Evolutionary conservation across 1,140 invertebrate species (phyloP), one percentile per base, ranked within the genome.

Genomic region (Mya arenaria): DNA sequence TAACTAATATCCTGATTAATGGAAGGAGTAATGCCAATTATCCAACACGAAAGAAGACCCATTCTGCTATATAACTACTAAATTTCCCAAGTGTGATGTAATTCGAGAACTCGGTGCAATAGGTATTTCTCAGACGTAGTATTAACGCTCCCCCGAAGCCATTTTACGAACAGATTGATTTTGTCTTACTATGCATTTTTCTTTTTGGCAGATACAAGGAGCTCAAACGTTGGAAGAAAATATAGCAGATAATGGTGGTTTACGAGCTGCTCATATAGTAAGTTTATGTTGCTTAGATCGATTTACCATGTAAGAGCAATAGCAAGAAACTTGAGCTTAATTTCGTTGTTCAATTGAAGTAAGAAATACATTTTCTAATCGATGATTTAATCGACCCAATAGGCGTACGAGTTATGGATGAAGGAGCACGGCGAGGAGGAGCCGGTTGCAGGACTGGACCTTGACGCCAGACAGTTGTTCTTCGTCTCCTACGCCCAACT

Each of bases 171-270:
- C 2, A 32, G 1, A 25, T 4, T 32, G 58, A 34, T n/a, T 23
- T 23, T 8, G 1, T 1, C 13, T 5, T 19, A 71, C 23, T 71
- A 30, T 41, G 8, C 0, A 13, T 71, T 72, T 23, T 13, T 78
- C 0, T 66, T 25, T 66, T 4, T 85, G 62, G 32, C 52, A 89
- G 88, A 78, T 89, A 41, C 82, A 89, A 71, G 88, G 88, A 0
- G 82, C 85, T 28, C 82, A 84, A 69, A 91, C 90, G 13, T 44
- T 90, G 25, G 93, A 93, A 44, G 97, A 98, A 92, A 98, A 98
- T 89, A 98, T 98, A 74, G 97, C 97, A 0, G 97, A 99, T 89
- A 99, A 98, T 92, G 97, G 97, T 5, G 97, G 97, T 0, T 92
- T 99, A 0, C 97, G 98, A 90, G 97, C 97, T 0, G 97, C 97